Evolutionary conservation across 2,888 invertebrate species (phyloP), one percentile per base, ranked within the genome.

Genomic region (Lycaena phlaeas): DNA sequence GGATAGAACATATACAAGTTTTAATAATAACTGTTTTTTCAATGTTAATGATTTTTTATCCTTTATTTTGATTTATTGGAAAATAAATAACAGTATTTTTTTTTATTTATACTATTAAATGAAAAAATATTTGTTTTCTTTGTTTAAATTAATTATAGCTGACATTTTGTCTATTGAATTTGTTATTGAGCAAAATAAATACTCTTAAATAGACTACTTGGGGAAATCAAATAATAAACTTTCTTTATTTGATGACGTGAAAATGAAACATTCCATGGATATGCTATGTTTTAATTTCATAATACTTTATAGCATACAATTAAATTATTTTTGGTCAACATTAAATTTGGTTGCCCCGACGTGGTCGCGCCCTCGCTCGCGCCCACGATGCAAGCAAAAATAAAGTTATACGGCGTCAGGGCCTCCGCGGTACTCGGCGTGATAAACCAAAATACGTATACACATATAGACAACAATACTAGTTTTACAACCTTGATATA

Each of bases 401-500:
- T 39, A 45, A 36, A 38, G 34, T 38, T 45, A 43, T 40, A 39
- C 38, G 44, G 37, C 36, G 43, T 41, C 36, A 39, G 42, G 42
- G 46, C 40, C 28, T 43, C 42, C 37, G 41, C 38, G 38, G 27
- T 42, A 31, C 14, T 39, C 36, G 40, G 43, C 34, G 41, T 38
- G 25, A 36, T 26, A 38, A 30, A 45, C 36, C 37, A 41, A 41
- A 31, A 36, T 37, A 39, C 37, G 41, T 42, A 42, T 40, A 45
- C 42, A 44, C 38, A 45, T 45, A 45, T 46, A 49, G 46, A 50
- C 44, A 50, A 50, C 48, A 45, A 48, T 45, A 48, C 38, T 48
- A 46, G 41, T 40, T 27, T 48, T 54, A 56, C 56, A 56, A 56
- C 55, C 55, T 49, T 55, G 38, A 46, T 51, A 49, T 44, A 53